Conservation (phyloP, 2,113 vertebrate genomes). For the Gobio gobio region DNA sequence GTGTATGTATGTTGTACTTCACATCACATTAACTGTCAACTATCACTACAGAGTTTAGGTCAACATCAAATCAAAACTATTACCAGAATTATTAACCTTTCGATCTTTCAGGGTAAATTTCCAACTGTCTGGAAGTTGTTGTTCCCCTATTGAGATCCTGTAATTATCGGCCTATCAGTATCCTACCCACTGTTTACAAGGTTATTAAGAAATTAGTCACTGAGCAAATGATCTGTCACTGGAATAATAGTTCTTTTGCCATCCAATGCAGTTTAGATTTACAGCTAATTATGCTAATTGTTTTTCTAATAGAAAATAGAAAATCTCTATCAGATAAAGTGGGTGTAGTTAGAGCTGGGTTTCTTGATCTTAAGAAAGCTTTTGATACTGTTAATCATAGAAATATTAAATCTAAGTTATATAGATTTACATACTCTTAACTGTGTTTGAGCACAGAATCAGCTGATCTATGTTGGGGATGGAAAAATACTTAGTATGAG, state of each 20-base stretch:
- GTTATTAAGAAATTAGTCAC: neutral
- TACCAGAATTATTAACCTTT: neutral
- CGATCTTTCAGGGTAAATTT: neutral
- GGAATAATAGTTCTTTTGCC: neutral
- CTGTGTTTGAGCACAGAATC: too few species aligned
- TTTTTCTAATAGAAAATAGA: neutral
- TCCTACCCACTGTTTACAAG: neutral
- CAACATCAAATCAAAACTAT: neutral
- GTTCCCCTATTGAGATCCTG: neutral
- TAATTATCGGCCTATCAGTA: neutral
- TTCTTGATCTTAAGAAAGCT: neutral
- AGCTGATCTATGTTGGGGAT: too few species aligned
- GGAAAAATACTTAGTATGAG: too few species aligned
- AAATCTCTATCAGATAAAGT: neutral
- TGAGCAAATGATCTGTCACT: neutral
- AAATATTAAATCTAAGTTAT: too few species aligned
- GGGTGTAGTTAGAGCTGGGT: neutral
- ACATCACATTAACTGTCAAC: too few species aligned
- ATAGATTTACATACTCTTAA: too few species aligned
- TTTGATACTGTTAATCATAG: too few species aligned
- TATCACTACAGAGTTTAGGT: too few species aligned
- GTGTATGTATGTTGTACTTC: too few species aligned
- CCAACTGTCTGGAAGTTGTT: neutral
- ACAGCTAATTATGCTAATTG: neutral
- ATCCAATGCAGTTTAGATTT: neutral